Evolutionary conservation across 2,113 vertebrate genomes (phyloP), one percentile per base, ranked within the genome.

Genomic region (Picathartes gymnocephalus): DNA sequence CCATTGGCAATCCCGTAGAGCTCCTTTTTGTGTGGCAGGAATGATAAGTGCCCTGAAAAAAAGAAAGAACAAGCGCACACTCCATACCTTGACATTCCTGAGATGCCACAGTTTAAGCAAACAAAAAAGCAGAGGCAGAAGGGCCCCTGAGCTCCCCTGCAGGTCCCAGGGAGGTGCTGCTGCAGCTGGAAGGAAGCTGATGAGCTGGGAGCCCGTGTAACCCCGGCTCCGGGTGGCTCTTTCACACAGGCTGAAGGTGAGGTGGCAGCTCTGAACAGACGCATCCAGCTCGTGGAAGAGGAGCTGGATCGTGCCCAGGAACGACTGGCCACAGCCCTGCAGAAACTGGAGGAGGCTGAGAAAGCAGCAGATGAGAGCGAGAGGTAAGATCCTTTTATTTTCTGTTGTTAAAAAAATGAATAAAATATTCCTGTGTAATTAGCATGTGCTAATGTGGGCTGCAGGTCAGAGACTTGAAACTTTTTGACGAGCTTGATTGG

Each of bases 201-300:
- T 33, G 1, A 42, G 58, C 31, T 58, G 71, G 33, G 85, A 57
- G 15, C 35, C n/a, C 4, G 28, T 22, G 4, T 90, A 62, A 95
- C 42, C 37, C 53, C 1, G 0, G 3, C 2, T 30, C 3, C 21
- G 61, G 31, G 6, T 3, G 30, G 15, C 33, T 93, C n/a, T 89
- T 90, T 87, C 72, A 56, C 1, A 1, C 95, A 99, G 99, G 99
- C 99, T 1, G 99, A 99, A 95, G 98, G 98, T 1, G 99, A 99
- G 65, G 99, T 99, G 92, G 99, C 99, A 2, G 98, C 98, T 25
- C 97, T 99, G 93, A 99, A 99, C 92, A 98, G 99, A 53, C 98
- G 99, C 48, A 99, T 99, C 98, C 99, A 99, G 97, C 98, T 99
- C 11, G 99, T 99, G 91, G 99, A 99, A 97, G 99, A 99, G 95